Evolutionary conservation across 2,797 vertebrate species (phyloP), one percentile per base, ranked within the genome.

Genomic region (Sebastes oblongus): DNA sequence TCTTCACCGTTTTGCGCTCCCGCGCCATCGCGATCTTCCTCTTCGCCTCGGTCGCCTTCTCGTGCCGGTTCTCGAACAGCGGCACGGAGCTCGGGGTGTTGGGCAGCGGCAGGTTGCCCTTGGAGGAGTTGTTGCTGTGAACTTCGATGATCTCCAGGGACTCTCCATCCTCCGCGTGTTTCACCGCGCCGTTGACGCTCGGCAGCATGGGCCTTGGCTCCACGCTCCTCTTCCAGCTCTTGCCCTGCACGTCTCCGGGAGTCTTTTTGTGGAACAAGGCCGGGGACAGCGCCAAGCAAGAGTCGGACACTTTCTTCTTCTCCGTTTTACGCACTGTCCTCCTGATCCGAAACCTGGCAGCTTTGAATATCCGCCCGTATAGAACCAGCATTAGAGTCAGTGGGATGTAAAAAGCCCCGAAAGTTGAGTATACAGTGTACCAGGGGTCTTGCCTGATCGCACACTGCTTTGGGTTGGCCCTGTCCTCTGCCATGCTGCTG

Each of bases 1-100:
- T 99, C 94, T 99, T 99, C 69, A 99, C 98, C 2, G 98, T 97
- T 89, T 99, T 99, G 87, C 97, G 96, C 86, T 99, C 98, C 5
- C 98, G 96, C n/a, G 97, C 97, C 89, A 99, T 74, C 29, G 98
- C 98, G 92, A 98, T 96, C 92, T 98, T 99, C 70, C 96, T 95
- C 91, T 97, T 98, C 11, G 97, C 96, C 85, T 98, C 98, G 0
- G 96, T 95, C 75, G 94, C 96, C 77, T 96, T 97, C 86, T 98
- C 98, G 65, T 96, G 97, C 66, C 96, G 94, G 89, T 90, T 96
- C 83, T 97, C 96, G 55, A 96, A 95, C 59, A 96, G 89, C 2
- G 93, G 92, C 3, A 86, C 94, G 6, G 92, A 85, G 84, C 87
- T 89, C 20, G 94, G 93, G 3, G 90, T 92, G 92, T 95, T 94